Evolutionary conservation across 1,140 invertebrate species (phyloP).

Genomic region (Planococcus citri): DNA sequence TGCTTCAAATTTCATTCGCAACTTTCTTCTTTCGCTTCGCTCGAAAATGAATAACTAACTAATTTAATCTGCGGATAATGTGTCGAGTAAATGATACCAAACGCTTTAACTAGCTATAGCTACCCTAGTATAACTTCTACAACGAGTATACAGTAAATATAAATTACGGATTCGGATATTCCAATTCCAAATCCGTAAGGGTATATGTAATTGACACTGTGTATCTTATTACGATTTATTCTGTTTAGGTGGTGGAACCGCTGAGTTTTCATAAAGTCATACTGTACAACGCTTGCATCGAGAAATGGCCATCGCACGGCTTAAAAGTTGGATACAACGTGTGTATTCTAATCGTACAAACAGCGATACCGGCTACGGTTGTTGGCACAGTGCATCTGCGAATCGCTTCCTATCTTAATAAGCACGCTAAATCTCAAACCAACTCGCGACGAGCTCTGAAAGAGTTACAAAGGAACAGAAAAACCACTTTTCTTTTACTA

Average conservation of each 20-base stretch:
- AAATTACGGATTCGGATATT: too few relatives aligned
- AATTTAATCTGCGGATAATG: too few relatives aligned
- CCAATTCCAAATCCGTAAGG: too few relatives aligned
- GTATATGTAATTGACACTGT: too few relatives aligned
- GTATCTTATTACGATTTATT: too few relatives aligned
- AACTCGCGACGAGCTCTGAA: conserved; percentile 31
- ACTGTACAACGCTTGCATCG: conserved; percentile 35
- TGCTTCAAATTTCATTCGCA: too few relatives aligned
- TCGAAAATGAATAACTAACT: too few relatives aligned
- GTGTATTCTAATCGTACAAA: conserved; percentile 40
- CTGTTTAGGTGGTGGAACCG: conserved; percentile 32
- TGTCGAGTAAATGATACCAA: too few relatives aligned
- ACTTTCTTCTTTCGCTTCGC: too few relatives aligned
- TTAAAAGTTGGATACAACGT: conserved; percentile 40
- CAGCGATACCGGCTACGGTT: conserved; percentile 42
- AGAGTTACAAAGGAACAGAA: conserved; percentile 38
- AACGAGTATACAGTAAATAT: too few relatives aligned
- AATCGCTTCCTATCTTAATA: conserved; percentile 38
- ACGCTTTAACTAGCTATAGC: too few relatives aligned
- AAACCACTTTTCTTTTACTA: conserved; percentile 39
- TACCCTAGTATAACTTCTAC: too few relatives aligned
- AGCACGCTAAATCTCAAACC: conserved; percentile 30
- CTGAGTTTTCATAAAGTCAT: conserved; percentile 32
- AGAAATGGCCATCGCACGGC: conserved; percentile 35
- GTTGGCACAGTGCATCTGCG: conserved; percentile 40